phyloP scores from a whole-genome alignment of 2,113 vertebrate genomes.

The Cettia cetti region DNA sequence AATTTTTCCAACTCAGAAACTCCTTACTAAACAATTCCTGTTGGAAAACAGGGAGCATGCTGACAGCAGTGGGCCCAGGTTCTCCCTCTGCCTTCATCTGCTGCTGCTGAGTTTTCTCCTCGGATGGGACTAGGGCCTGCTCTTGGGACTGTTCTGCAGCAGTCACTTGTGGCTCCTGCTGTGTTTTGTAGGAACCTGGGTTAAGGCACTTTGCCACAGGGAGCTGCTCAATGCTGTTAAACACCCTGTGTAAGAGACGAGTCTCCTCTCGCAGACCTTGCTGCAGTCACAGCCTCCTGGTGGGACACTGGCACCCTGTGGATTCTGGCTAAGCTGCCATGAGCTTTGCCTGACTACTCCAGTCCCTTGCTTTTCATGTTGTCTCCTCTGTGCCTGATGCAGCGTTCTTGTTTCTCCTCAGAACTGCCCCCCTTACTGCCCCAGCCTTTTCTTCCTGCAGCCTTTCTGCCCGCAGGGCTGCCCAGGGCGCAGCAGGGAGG shows the following conservation, averaged over 20 bases:
- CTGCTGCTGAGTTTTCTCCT: not conserved
- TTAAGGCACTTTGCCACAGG: not conserved
- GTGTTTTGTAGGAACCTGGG: not conserved
- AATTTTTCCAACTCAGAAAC: constrained; percentile 42
- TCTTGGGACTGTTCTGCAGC: not conserved
- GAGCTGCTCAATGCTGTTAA: not conserved
- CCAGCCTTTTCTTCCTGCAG: not conserved
- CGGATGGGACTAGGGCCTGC: not conserved
- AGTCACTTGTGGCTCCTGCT: not conserved
- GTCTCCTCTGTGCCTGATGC: not conserved
- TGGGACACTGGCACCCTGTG: not conserved
- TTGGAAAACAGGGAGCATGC: not conserved
- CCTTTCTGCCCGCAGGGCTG: not conserved
- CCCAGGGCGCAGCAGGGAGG: not conserved
- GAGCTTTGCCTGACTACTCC: not conserved
- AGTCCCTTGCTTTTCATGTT: not conserved
- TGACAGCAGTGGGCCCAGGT: not conserved
- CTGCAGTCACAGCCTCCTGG: not conserved
- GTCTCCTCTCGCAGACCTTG: not conserved
- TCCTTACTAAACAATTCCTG: not conserved
- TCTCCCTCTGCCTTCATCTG: not conserved
- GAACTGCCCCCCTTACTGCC: not conserved
- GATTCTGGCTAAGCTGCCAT: not conserved
- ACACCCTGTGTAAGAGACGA: not conserved
- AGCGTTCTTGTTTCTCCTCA: not conserved